Evolutionary conservation across 2,888 invertebrate genomes (phyloP).

Genomic region (Cataglyphis rosenhaueri): DNA sequence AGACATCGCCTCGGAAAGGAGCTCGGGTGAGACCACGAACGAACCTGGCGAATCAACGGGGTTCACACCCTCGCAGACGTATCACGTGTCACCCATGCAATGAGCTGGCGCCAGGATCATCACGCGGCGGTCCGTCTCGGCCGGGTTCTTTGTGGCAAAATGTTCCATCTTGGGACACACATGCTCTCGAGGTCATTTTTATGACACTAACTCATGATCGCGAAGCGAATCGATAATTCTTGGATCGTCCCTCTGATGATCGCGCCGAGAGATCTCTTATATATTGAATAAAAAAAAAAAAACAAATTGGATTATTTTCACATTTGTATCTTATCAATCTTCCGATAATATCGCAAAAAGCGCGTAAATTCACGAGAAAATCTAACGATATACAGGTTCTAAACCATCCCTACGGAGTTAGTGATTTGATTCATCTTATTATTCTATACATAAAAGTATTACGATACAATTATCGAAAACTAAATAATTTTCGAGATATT

Average conservation of each 20-base stretch:
- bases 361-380: not conserved
- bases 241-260: not conserved
- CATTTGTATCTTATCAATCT: not conserved
- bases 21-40: constrained; percentile 30
- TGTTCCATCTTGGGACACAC: constrained; percentile 62
- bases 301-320: not conserved
- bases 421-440: no score
- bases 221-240: no score
- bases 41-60: constrained; percentile 56
- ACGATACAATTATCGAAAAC: no score
- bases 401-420: no score
- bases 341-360: not conserved
- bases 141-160: constrained; percentile 69
- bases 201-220: not conserved
- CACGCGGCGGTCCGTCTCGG: constrained; percentile 66
- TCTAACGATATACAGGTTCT: not conserved
- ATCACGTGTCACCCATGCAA: constrained; percentile 83
- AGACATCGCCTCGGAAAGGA: constrained; percentile 23
- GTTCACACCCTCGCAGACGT: constrained; percentile 78
- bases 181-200: constrained; percentile 59
- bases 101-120: constrained; percentile 83
- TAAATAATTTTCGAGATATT: no score
- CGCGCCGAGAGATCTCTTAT: not conserved
- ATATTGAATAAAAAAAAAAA: not conserved
- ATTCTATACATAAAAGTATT: no score